Evolutionary conservation across 2,113 vertebrate genomes (phyloP).

Genomic region (Saccopteryx leptura): DNA sequence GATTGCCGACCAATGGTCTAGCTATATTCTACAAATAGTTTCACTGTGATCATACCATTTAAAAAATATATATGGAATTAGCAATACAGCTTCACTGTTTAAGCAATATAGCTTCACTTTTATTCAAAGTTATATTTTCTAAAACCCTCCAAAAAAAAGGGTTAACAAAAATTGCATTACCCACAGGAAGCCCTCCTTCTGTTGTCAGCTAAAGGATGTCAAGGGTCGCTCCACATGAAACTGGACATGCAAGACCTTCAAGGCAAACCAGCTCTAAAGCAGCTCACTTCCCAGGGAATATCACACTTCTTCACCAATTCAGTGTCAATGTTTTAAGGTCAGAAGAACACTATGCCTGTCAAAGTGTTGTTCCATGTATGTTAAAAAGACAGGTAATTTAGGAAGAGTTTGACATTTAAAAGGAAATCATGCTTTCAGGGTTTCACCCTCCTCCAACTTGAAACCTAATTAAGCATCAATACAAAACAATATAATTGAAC

Average conservation of each 20-base stretch:
- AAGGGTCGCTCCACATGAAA: constrained; percentile 85
- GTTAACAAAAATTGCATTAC: constrained; percentile 58
- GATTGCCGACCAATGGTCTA: no score
- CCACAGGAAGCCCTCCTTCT: constrained; percentile 49
- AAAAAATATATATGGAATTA: not conserved
- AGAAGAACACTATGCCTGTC: constrained; percentile 83
- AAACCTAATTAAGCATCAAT: constrained; percentile 90
- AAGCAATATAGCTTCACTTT: not conserved
- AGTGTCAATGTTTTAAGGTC: constrained; percentile 85
- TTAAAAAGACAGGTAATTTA: constrained; percentile 87
- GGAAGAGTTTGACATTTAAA: constrained; percentile 86
- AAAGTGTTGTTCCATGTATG: constrained; percentile 69
- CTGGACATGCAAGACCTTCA: constrained; percentile 84
- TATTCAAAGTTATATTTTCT: constrained; percentile 13
- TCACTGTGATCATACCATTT: not conserved
- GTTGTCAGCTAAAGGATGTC: constrained; percentile 78
- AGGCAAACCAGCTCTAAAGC: constrained; percentile 81
- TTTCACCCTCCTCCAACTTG: constrained; percentile 83
- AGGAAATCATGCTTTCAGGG: constrained; percentile 66
- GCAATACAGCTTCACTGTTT: not conserved
- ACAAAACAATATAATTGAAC: constrained; percentile 89
- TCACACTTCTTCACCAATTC: constrained; percentile 75
- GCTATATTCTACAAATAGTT: not conserved
- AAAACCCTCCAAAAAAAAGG: constrained; percentile 1
- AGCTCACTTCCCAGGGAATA: constrained; percentile 73